Evolutionary conservation across 23 tunicate genomes (phyloP), one percentile per base, ranked within the genome.

Genomic region (Clavelina lepadiformis): DNA sequence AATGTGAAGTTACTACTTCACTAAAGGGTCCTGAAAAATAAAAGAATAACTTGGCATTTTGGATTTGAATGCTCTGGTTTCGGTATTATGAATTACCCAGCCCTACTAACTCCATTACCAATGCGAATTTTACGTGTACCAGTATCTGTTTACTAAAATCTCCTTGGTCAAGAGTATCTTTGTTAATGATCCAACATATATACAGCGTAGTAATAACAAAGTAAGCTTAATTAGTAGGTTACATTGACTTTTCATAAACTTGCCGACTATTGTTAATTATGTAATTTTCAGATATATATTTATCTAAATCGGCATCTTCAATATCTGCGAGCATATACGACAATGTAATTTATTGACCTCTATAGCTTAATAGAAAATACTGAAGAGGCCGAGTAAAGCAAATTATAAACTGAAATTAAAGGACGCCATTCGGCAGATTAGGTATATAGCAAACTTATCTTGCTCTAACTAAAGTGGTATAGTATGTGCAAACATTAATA

Each of bases 1-100:
- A 56, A 36, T 75, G 75, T 0, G 97, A 73, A 0, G 97, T 89
- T 20, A 81, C 89, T 28, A 89, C 97, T 15, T 89, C 97, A 53
- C 72, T 75, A 47, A 89, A 89, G 5, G 97, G 89, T 1, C 97
- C 97, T 89, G 70, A 1, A 77, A 45, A 61, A 23, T 26, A 72
- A 67, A 13, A 35, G 19, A 18, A 63, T 41, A 41, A 11, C 11
- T 8, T 8, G 15, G 13, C 11, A 41, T 8, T 41, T 11, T 11
- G 11, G 49, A 8, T 41, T 41, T 41, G 49, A 8, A n/a, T n/a
- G n/a, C n/a, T n/a, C n/a, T n/a, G n/a, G n/a, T n/a, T n/a, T n/a
- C n/a, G n/a, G n/a, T n/a, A n/a, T n/a, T n/a, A n/a, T n/a, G n/a
- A n/a, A n/a, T n/a, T n/a, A n/a, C n/a, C n/a, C n/a, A n/a, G n/a